Evolutionary conservation across 2,797 vertebrate genomes (phyloP).

Genomic region (Erethizon dorsatum): DNA sequence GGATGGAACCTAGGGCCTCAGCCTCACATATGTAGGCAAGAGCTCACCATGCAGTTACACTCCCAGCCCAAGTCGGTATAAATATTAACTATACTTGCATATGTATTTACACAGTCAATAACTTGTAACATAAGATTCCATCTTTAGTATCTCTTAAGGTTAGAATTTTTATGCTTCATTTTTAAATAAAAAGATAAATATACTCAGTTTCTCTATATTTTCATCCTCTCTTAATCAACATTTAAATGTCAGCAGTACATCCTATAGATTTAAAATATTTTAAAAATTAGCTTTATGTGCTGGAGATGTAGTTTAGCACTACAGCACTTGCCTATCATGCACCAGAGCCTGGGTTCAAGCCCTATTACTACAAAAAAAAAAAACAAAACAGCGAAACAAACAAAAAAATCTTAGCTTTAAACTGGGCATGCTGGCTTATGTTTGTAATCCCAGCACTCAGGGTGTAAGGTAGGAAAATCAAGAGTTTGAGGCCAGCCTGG

Average conservation of each 20-base stretch:
- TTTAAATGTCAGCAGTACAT: conserved; percentile 30
- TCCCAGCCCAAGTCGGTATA: not conserved
- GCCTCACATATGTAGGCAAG: not conserved
- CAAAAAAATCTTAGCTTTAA: not conserved
- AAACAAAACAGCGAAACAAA: not conserved
- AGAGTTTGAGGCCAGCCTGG: not conserved
- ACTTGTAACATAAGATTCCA: conserved; percentile 42
- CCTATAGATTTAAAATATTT: conserved; percentile 30
- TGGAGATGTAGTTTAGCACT: not conserved
- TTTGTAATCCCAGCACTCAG: not conserved
- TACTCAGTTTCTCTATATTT: conserved; percentile 51
- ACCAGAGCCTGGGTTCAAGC: not conserved
- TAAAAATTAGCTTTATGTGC: conserved; percentile 62
- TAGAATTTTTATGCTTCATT: conserved; percentile 61
- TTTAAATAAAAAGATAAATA: conserved; percentile 59
- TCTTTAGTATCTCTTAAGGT: conserved; percentile 10
- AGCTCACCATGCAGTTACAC: not conserved
- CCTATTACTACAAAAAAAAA: not conserved
- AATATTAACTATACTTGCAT: conserved; percentile 25
- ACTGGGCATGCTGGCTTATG: not conserved
- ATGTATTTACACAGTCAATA: conserved; percentile 15
- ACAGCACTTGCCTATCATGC: not conserved
- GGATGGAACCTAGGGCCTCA: not conserved
- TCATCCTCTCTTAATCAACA: conserved; percentile 60
- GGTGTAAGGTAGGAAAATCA: not conserved